These are phyloP conservation scores for Hapalemur alaotrensis DNA, from an alignment of 2,797 vertebrate genomes.

Conservation along the genomic window DNA sequence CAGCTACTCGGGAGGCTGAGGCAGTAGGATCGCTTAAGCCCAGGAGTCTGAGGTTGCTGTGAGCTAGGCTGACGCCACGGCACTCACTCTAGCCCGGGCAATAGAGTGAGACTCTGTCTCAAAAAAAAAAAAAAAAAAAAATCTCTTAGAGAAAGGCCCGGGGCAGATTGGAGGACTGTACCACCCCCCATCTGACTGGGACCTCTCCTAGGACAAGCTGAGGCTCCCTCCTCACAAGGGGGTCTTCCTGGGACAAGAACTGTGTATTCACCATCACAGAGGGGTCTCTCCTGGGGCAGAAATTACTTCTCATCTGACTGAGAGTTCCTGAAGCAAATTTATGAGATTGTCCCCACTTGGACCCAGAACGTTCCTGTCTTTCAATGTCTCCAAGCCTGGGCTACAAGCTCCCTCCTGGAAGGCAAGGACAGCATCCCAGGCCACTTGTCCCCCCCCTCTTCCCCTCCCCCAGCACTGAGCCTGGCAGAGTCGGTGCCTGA, in stretches of 20 bases:
- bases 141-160: background rate
- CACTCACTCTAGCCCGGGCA: too few species aligned
- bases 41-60: too few species aligned
- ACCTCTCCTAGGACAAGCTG: background rate
- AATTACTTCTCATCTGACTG: background rate
- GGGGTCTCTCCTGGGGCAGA: background rate
- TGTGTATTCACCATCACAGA: too few species aligned
- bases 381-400: background rate
- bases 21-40: too few species aligned
- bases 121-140: background rate
- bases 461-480: background rate
- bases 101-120: too few species aligned
- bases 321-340: background rate
- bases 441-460: background rate
- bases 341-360: background rate
- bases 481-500: background rate
- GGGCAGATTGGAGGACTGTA: background rate
- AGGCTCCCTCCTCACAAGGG: background rate
- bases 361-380: background rate
- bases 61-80: too few species aligned
- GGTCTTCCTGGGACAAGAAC: background rate
- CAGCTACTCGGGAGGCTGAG: too few species aligned
- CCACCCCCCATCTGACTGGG: fast-evolving
- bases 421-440: background rate
- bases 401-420: background rate